phyloP scores from a whole-genome alignment of 2,888 invertebrate genomes.

The Boloria euphrosyne region DNA sequence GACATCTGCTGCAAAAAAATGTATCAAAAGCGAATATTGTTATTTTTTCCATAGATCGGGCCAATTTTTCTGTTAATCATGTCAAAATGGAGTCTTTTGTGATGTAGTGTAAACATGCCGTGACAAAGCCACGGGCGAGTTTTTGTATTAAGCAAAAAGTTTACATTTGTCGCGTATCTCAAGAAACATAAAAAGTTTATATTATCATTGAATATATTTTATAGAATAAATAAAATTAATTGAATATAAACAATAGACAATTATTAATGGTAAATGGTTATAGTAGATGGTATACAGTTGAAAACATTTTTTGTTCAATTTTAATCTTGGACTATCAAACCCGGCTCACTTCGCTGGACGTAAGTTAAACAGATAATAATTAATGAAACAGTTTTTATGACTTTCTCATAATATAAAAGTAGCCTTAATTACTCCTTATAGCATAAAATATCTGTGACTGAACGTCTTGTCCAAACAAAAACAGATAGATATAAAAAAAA shows the following conservation, averaged over 20 bases:
- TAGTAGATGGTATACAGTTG: neutral
- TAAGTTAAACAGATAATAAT: too few species aligned
- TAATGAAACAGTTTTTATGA: too few species aligned
- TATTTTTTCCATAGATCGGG: constrained; percentile 56
- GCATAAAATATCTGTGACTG: too few species aligned
- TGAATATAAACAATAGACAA: neutral
- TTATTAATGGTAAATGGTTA: too few species aligned
- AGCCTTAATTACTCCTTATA: too few species aligned
- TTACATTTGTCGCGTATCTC: neutral
- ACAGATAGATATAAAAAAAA: too few species aligned
- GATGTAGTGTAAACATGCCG: constrained; percentile 70
- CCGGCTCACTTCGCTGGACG: too few species aligned
- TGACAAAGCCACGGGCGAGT: constrained; percentile 52
- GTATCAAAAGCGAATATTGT: constrained; percentile 58
- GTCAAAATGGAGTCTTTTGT: constrained; percentile 68
- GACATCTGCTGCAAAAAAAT: constrained; percentile 74
- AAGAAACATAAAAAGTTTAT: neutral
- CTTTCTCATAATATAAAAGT: too few species aligned
- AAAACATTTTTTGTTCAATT: too few species aligned
- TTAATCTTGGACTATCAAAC: neutral
- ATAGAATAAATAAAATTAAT: neutral
- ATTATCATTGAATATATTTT: neutral
- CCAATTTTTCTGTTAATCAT: constrained; percentile 76
- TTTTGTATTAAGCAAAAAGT: constrained; percentile 48
- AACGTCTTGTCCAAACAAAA: too few species aligned